Base-by-base conservation (phyloP, 2,113 vertebrate genomes). In the Psittacula cyanocephala region DNA sequence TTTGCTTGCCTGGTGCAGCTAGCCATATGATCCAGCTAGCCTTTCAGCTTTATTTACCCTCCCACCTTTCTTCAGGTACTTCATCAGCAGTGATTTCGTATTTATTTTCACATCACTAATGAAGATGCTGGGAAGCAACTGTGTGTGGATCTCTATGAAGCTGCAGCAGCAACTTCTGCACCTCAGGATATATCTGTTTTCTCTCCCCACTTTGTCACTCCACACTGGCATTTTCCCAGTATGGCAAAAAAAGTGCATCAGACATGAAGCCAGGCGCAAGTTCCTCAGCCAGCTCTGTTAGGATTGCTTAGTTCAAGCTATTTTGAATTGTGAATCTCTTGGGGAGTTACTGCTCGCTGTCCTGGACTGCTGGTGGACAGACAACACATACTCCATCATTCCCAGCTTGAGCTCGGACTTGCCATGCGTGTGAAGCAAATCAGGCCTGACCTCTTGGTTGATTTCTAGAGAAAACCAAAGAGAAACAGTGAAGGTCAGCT, bases 381-480 rank as follows among this genome's bases (percentile, higher is more conserved):
- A 91, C 76, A 96, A 62, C 75, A 95, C 49, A 68, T 92, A 91
- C 60, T 85, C 81, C 93, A 85, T 75, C 62, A 78, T 93, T 96
- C 91, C 88, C 89, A 90, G 11, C 92, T 95, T 94, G 91, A 83
- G 81, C 87, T 82, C 94, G 89, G 91, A 78, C 80, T 87, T 94
- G 53, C 33, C 76, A 52, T 75, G 72, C 0, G 0, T 33, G 28
- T 53, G 69, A 71, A 75, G 24, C 10, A 75, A 75, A 78, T 43
- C 47, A 46, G 25, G 27, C 31, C 49, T 65, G 59, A 82, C 14
- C 5, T 13, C 17, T 70, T 62, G 7, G 33, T 59, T 46, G 28
- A 63, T 67, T 86, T 71, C 43, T 70, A 19, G 47, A 81, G 76
- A 75, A 94, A 94, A 96, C 23, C 15, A 49, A 23, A 88, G 69